Evolutionary conservation across 2,888 invertebrate genomes (phyloP).

Genomic region (Chalcis sispes): DNA sequence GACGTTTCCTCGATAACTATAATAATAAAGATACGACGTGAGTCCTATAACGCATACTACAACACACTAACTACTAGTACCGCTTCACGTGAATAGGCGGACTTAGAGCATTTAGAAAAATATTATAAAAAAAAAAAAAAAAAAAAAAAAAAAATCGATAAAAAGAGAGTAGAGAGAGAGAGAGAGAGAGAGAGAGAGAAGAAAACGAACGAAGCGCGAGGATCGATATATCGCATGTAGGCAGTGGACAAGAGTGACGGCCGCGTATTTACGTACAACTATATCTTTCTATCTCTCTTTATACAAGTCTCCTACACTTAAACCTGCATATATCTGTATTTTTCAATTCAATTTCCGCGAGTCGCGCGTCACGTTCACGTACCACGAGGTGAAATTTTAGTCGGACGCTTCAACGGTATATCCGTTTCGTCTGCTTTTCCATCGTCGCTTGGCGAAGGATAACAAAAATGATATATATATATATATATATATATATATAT

Average conservation of each 20-base stretch:
- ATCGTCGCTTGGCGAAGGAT: too few relatives aligned
- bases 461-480: too few relatives aligned
- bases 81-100: conserved; percentile 6
- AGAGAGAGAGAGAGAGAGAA: background rate
- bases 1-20: conserved; percentile 1
- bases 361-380: background rate
- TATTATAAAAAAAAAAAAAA: background rate
- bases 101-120: conserved; percentile 33
- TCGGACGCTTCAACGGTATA: too few relatives aligned
- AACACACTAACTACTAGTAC: conserved; percentile 21
- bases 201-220: too few relatives aligned
- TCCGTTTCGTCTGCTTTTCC: too few relatives aligned
- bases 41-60: conserved; percentile 16
- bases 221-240: background rate
- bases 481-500: too few relatives aligned
- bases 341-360: conserved; percentile 24
- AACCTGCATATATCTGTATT: conserved; percentile 6
- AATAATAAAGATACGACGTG: conserved; percentile 10
- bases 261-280: background rate
- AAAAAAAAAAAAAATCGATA: background rate
- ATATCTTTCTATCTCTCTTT: too few relatives aligned
- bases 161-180: background rate
- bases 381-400: too few relatives aligned
- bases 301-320: background rate
- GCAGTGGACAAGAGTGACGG: background rate